A percentile compares a stretch with the other conserved stretches of the same genome.
These are phyloP conservation scores for Heterochromis multidens DNA, from an alignment of 2,113 vertebrate genomes.

Conservation along the genomic window DNA sequence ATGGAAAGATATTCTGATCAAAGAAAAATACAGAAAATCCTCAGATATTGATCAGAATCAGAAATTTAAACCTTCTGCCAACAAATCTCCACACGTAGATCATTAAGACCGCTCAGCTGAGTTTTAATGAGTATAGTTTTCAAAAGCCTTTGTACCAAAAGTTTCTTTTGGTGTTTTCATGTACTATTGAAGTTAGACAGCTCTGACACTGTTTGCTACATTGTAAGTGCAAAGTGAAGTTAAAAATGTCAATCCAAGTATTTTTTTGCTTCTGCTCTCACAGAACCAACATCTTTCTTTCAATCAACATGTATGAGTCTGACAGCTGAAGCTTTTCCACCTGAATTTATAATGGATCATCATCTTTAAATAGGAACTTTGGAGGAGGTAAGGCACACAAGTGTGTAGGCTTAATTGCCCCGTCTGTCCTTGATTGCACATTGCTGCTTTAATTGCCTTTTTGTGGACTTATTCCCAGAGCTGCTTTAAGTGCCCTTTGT, in stretches of 20 bases:
- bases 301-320: background rate
- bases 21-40: background rate
- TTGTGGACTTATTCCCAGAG: constrained; percentile 18
- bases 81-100: background rate
- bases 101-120: background rate
- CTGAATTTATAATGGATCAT: background rate
- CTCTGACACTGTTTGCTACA: background rate
- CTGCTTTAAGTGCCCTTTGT: constrained; percentile 29
- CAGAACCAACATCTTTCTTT: background rate
- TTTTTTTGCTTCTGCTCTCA: background rate
- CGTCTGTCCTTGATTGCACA: constrained; percentile 9
- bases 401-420: background rate
- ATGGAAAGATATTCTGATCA: too few relatives aligned
- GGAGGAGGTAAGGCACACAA: background rate
- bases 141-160: background rate
- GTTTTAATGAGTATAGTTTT: background rate
- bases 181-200: background rate
- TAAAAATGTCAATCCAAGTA: background rate
- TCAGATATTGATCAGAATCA: background rate
- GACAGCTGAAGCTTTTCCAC: background rate
- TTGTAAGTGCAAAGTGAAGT: background rate
- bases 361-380: background rate
- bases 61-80: background rate
- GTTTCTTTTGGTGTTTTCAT: too few relatives aligned
- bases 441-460: constrained; percentile 36